Conservation (phyloP, 2,113 vertebrate species). For the Mirza zaza region DNA sequence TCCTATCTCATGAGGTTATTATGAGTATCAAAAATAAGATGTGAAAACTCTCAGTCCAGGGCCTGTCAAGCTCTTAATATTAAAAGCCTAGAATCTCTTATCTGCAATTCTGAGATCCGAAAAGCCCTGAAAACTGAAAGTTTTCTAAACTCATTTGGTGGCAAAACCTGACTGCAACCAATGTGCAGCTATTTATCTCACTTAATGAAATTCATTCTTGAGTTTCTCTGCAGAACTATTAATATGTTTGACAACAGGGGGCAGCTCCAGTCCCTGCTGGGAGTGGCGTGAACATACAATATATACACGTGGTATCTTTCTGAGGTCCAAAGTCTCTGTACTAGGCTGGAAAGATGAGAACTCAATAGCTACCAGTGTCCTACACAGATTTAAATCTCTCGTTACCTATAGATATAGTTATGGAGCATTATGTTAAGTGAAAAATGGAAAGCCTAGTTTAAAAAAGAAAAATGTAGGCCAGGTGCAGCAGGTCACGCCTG, state of each 20-base stretch:
- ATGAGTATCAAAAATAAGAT: neutral
- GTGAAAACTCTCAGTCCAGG: neutral
- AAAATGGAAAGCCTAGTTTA: neutral
- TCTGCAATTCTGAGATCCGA: neutral
- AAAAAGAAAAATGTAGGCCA: too few species aligned
- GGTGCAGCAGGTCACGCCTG: too few species aligned
- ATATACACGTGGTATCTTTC: neutral
- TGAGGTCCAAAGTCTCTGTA: neutral
- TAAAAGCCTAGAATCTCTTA: neutral
- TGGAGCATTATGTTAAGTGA: neutral
- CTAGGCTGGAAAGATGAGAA: neutral
- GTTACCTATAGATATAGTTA: neutral
- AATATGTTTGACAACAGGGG: neutral
- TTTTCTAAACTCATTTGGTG: neutral
- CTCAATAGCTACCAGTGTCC: neutral
- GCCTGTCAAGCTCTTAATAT: neutral
- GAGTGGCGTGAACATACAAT: rapidly evolving
- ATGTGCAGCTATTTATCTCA: neutral
- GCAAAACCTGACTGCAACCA: neutral
- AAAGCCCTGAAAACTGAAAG: neutral
- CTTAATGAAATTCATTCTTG: neutral
- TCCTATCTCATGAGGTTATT: neutral
- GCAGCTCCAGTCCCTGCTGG: neutral
- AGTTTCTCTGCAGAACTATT: neutral
- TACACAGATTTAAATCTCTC: neutral